phyloP scores from a whole-genome alignment of 2,113 vertebrate genomes.

The Pardalotus punctatus region DNA sequence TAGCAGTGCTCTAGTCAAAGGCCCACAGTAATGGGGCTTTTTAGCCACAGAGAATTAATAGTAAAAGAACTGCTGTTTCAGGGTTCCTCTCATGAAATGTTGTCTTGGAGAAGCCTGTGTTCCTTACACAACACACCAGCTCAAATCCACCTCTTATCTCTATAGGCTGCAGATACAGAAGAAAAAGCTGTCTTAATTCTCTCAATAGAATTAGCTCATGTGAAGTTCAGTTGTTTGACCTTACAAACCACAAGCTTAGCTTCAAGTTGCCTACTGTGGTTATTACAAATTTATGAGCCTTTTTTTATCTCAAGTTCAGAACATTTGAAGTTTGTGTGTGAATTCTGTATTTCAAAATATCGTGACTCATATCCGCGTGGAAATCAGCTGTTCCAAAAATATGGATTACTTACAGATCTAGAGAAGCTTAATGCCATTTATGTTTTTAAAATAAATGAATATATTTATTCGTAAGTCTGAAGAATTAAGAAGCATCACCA shows the following conservation, averaged over 20 bases:
- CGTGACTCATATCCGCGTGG: conserved; percentile 6
- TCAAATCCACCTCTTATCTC: neutral
- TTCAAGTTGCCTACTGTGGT: neutral
- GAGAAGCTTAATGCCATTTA: neutral
- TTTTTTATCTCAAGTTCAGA: neutral
- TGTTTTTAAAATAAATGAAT: neutral
- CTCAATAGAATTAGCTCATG: neutral
- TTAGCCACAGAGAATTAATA: neutral
- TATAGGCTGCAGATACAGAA: neutral
- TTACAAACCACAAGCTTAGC: neutral
- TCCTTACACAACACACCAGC: neutral
- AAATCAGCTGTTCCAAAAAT: conserved; percentile 30
- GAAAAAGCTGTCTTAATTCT: neutral
- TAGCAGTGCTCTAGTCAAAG: neutral
- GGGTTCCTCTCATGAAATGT: neutral
- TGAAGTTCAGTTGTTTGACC: neutral
- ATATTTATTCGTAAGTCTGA: neutral
- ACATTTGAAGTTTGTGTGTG: neutral
- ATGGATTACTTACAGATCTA: neutral
- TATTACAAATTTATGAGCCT: neutral
- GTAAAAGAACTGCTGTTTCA: neutral
- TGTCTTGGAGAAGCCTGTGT: neutral
- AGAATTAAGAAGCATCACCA: neutral
- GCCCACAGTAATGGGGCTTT: neutral
- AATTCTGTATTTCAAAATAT: conserved; percentile 8